These are phyloP conservation scores for Leptopilina drosophilae DNA, from an alignment of 2,888 invertebrate species.

Conservation along the genomic window DNA sequence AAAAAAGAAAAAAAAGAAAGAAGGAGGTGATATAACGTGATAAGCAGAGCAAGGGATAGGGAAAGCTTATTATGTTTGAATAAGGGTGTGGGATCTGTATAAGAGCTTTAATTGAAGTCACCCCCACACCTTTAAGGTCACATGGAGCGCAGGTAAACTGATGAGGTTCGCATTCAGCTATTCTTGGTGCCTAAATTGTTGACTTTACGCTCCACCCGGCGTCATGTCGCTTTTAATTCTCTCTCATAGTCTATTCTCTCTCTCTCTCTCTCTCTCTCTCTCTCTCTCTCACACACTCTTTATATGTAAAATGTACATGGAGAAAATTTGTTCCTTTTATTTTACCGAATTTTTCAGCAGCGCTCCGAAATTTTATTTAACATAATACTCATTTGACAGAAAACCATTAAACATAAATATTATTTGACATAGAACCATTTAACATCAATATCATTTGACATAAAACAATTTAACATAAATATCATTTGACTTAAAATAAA, in stretches of 20 bases:
- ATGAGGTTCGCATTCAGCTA: constrained; percentile 62
- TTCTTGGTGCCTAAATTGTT: constrained; percentile 69
- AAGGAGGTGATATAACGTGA: constrained; percentile 55
- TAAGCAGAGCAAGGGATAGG: constrained; percentile 51
- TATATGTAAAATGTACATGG: neutral
- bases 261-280: neutral
- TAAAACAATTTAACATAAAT: no score
- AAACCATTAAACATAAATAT: no score
- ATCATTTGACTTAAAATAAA: no score
- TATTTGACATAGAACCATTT: no score
- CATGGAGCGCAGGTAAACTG: constrained; percentile 55
- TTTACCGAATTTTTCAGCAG: no score
- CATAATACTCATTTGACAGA: no score
- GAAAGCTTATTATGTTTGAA: constrained; percentile 69
- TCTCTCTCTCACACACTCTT: neutral
- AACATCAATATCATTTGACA: no score
- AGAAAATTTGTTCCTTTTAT: no score
- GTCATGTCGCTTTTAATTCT: constrained; percentile 10
- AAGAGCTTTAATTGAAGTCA: constrained; percentile 70
- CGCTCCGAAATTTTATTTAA: no score
- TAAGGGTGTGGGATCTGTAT: constrained; percentile 67
- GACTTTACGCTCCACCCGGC: constrained; percentile 62
- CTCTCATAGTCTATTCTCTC: neutral
- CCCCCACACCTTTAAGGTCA: constrained; percentile 61
- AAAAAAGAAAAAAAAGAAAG: constrained; percentile 49